Conservation (phyloP, 64 coral and sea anemone genomes). For the Catalaphyllia jardinei region DNA sequence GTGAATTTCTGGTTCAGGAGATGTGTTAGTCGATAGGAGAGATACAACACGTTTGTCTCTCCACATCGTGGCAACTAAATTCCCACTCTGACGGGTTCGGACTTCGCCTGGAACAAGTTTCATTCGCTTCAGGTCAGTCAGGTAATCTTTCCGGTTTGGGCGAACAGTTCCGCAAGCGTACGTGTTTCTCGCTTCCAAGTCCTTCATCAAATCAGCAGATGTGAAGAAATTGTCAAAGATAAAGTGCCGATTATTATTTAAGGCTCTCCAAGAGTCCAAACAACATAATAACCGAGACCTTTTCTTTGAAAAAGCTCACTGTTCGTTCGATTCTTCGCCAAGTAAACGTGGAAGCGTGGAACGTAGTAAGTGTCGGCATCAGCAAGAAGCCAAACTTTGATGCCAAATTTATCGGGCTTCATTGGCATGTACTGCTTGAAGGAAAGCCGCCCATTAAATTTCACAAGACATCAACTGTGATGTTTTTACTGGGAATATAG, state of each 20-base stretch:
- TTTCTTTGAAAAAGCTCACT: no score
- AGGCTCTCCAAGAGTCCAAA: no score
- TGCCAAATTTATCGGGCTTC: not conserved
- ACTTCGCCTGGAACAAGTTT: conserved; percentile 8
- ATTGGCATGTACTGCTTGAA: conserved; percentile 3
- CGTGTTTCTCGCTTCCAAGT: conserved; percentile 2
- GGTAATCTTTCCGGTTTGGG: conserved; percentile 13
- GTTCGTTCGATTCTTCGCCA: conserved; percentile 32
- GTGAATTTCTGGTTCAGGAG: conserved; percentile 26
- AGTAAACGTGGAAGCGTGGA: conserved; percentile 49
- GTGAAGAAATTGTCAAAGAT: no score
- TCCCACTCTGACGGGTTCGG: conserved; percentile 4
- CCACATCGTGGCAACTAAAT: conserved; percentile 39
- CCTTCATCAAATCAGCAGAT: no score
- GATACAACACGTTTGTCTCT: conserved; percentile 16
- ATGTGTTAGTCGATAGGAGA: conserved; percentile 27
- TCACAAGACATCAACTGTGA: not conserved
- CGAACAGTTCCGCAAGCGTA: conserved; percentile 20
- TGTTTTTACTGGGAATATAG: not conserved
- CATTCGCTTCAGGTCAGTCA: conserved; percentile 21
- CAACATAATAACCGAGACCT: conserved; percentile 41
- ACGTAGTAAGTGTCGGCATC: conserved; percentile 48
- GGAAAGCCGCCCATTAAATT: not conserved
- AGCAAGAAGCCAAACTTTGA: no score
- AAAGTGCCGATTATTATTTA: no score